Base-by-base conservation (phyloP, 2,113 vertebrate species). In the Excalfactoria chinensis region DNA sequence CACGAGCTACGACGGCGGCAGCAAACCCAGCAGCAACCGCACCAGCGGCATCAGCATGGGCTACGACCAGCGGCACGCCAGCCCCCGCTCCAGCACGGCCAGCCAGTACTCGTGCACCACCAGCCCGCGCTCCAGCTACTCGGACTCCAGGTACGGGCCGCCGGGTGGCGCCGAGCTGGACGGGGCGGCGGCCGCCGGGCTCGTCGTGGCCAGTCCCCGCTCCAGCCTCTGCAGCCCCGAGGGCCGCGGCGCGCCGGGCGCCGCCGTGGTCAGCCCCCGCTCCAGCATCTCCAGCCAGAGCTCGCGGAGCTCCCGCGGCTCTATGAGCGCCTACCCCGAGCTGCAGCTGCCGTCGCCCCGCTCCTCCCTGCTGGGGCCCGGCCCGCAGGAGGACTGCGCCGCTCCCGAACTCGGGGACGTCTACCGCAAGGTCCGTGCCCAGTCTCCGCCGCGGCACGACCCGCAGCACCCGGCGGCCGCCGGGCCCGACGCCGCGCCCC, bases 31-130 rank as follows among this genome's bases (percentile, higher is more conserved):
- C 96, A 98, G 98, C 98, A 99, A 99, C 97, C 98, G 99, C 69
- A 99, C 99, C 94, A 99, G 99, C 95, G 99, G 99, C 89, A 99
- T 99, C 97, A 99, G 99, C 97, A 98, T 99, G 98, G 99, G 99
- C 91, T 99, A 99, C 97, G 99, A 99, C 97, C 99, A 99, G 95
- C 97, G 99, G 89, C 99, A 99, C 97, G 87, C 97, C 93, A 99
- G 99, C 94, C 98, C 99, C 64, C 97, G 99, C 90, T 98, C 98
- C 49, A 99, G 98, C 96, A 98, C 98, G 49, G 98, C 98, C 26
- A 98, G 98, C 96, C 98, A 98, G 96, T 98, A 98, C 80, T 98
- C 98, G 35, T 98, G 98, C 93, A 98, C 98, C 85, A 97, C 98
- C 88, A 98, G 98, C 83, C 98, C 98, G 34, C 97, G 98, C 64